A percentile compares a stretch with the other conserved stretches of the same genome.
Conservation (phyloP, 2,888 invertebrate species). For the Anticlea derivata region DNA sequence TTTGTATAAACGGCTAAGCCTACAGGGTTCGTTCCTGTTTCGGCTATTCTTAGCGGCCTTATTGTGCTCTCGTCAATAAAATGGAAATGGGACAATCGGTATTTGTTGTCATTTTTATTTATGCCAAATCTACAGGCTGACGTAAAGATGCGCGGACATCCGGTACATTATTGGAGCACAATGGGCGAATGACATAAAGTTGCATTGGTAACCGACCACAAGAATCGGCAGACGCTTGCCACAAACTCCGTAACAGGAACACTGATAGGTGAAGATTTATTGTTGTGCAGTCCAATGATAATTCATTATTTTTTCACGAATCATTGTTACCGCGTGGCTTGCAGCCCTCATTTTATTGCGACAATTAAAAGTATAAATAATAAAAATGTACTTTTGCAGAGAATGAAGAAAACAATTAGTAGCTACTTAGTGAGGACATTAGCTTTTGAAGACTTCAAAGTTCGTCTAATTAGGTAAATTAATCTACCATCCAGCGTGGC, state of each 20-base stretch:
- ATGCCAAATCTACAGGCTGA: constrained; percentile 27
- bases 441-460: no score
- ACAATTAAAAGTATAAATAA: no score
- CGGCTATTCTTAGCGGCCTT: constrained; percentile 48
- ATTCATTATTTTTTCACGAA: background rate
- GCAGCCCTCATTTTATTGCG: no score
- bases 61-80: constrained; percentile 59
- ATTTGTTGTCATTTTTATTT: constrained; percentile 72
- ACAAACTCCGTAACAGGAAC: background rate
- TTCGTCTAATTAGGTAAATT: no score
- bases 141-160: constrained; percentile 63
- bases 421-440: no score
- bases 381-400: no score
- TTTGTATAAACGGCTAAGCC: constrained; percentile 44
- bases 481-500: no score
- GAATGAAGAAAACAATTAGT: no score
- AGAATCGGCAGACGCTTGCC: constrained; percentile 34
- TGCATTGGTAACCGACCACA: constrained; percentile 63
- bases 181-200: constrained; percentile 48
- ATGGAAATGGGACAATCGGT: constrained; percentile 57
- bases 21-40: constrained; percentile 42
- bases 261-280: constrained; percentile 22
- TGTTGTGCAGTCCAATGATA: constrained; percentile 8
- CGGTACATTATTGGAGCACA: constrained; percentile 60
- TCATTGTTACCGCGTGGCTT: background rate